Percentiles rank a stretch among this genome's conserved stretches.
Evolutionary conservation across 1,140 invertebrate genomes (phyloP).

Genomic region (Lordiphosa collinella): DNA sequence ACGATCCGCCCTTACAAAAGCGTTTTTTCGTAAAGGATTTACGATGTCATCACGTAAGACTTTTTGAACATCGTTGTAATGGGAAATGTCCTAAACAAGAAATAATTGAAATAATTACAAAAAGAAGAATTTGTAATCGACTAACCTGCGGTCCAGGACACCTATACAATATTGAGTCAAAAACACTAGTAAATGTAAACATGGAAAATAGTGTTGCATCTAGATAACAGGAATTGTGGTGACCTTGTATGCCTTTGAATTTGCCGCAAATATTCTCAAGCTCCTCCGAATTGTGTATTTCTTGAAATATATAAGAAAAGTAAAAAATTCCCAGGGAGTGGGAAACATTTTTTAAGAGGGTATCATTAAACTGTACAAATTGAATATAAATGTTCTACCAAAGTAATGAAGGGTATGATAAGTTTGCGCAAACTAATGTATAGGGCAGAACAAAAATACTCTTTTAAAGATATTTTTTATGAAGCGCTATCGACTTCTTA

Average conservation of each 20-base stretch:
- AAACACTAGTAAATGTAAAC: conserved; percentile 97
- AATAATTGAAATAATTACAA: background rate
- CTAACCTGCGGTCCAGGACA: conserved; percentile 84
- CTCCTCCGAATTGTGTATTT: conserved; percentile 81
- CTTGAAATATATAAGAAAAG: conserved; percentile 29
- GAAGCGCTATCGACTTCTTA: too few relatives aligned
- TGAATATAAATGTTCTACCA: too few relatives aligned
- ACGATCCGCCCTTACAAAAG: conserved; percentile 94
- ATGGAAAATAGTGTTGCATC: conserved; percentile 98
- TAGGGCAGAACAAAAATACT: too few relatives aligned
- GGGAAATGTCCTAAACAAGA: conserved; percentile 85
- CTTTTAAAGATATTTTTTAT: too few relatives aligned
- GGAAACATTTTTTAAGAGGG: too few relatives aligned
- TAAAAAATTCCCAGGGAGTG: background rate
- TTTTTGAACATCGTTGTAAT: conserved; percentile 93
- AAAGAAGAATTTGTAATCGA: background rate
- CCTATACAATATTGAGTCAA: conserved; percentile 93
- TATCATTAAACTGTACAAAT: too few relatives aligned
- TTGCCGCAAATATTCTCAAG: conserved; percentile 87
- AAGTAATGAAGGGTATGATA: too few relatives aligned
- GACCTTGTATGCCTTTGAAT: conserved; percentile 95
- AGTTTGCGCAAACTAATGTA: too few relatives aligned
- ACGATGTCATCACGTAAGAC: conserved; percentile 97
- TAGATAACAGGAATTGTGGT: conserved; percentile 98
- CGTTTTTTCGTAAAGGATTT: conserved; percentile 93